These are phyloP conservation scores for Globodera rostochiensis DNA, from an alignment of 1,140 invertebrate genomes.

Conservation along the genomic window DNA sequence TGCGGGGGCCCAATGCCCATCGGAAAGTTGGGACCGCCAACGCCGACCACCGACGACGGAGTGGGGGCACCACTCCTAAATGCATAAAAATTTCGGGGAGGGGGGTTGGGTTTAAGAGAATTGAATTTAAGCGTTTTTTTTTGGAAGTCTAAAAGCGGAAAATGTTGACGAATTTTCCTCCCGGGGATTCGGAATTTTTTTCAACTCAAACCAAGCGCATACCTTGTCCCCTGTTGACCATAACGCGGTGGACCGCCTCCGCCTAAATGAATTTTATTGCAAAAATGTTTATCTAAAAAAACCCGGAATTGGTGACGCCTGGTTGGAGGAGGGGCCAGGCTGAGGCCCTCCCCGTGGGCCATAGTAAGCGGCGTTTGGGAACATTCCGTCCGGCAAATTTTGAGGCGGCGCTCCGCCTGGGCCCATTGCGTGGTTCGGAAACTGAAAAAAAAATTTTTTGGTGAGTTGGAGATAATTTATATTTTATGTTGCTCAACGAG, in stretches of 20 bases:
- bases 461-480: too few species aligned
- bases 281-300: constrained; percentile 15
- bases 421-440: constrained; percentile 18
- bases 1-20: constrained; percentile 22
- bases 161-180: too few species aligned
- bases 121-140: too few species aligned
- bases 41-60: constrained; percentile 20
- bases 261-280: neutral
- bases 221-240: constrained; percentile 28
- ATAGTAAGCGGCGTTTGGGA: constrained; percentile 35
- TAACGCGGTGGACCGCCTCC: constrained; percentile 25
- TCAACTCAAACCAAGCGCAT: neutral
- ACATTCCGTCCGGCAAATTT: constrained; percentile 29
- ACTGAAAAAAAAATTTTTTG: constrained; percentile 25
- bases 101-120: too few species aligned
- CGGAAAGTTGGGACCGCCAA: constrained; percentile 27
- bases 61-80: constrained; percentile 35
- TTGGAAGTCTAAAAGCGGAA: neutral
- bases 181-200: too few species aligned
- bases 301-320: constrained; percentile 40
- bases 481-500: neutral
- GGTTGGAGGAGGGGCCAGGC: constrained; percentile 41
- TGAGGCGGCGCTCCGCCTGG: constrained; percentile 26
- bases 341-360: constrained; percentile 31
- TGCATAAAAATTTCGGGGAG: neutral